These are phyloP conservation scores for Lasioglossum albipes DNA, from an alignment of 1,140 invertebrate species.

Conservation along the genomic window DNA sequence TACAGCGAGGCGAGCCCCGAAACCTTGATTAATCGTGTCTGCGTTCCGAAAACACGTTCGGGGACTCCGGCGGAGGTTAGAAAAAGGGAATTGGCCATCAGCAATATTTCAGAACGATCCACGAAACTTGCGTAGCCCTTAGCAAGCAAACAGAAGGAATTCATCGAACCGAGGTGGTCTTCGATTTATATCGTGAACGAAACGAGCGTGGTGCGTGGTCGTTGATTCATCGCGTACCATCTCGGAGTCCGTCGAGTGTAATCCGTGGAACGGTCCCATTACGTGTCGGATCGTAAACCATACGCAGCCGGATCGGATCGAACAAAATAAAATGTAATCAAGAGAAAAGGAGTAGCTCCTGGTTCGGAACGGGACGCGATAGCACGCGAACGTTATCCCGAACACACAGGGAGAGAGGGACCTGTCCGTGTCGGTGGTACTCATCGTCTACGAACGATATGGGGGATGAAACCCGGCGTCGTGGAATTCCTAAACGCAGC, in stretches of 20 bases:
- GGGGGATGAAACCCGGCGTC: conserved; percentile 26
- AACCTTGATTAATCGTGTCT: neutral
- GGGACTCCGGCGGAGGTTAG: neutral
- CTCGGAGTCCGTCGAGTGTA: neutral
- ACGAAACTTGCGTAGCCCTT: neutral
- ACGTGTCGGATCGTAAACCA: conserved; percentile 41
- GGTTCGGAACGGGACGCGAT: conserved; percentile 28
- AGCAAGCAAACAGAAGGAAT: neutral
- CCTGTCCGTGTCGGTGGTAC: neutral
- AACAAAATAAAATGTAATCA: conserved; percentile 40
- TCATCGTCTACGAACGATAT: conserved; percentile 55
- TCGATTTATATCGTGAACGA: conserved; percentile 30
- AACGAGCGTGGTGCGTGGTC: neutral
- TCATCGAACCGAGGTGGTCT: neutral
- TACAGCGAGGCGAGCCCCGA: neutral
- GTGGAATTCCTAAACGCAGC: conserved; percentile 67
- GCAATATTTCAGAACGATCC: neutral
- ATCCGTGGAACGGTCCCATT: conserved; percentile 18
- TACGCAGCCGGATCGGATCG: conserved; percentile 19
- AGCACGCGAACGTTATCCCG: conserved; percentile 41
- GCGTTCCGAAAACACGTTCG: neutral
- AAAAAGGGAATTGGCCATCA: neutral
- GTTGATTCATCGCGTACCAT: conserved; percentile 13
- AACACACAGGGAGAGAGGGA: neutral
- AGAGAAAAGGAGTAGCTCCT: neutral